Evolutionary conservation across 2,888 invertebrate genomes (phyloP), one percentile per base, ranked within the genome.

Genomic region (Drosophila atroscutellata): DNA sequence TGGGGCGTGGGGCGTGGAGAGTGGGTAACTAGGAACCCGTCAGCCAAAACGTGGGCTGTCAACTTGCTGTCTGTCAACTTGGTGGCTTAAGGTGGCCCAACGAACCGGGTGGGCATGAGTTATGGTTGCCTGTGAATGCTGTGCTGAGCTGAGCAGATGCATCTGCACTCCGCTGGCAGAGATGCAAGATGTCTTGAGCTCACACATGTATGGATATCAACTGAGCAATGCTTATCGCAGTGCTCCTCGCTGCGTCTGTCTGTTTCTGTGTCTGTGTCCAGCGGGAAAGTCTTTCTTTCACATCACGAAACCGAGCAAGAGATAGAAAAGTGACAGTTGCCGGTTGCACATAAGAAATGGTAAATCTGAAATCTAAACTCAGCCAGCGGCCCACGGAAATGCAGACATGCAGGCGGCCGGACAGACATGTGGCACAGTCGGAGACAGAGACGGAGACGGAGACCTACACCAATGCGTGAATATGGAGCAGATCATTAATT

Each of bases 401-500:
- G 77, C 83, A 74, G 81, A 75, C 75, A 75, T 63, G 75, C 71
- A 74, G 68, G 68, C 80, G 56, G 75, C 51, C 64, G 64, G 63
- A 52, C 59, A 20, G 56, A 57, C 60, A 47, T 26, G 45, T 20
- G 58, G 4, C 50, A n/a, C n/a, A 52, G 11, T 20, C 30, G 20
- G 54, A 26, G 49, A 18, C 45, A n/a, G 37, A 20, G 54, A 55
- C 34, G 32, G 24, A 51, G 45, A 42, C 59, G 69, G 32, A 68
- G 90, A 92, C 91, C 91, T 91, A 91, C 91, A 91, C 89, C 91
- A 90, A 90, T 86, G 91, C 86, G 84, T 83, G 68, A 89, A 92
- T 91, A 81, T 91, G 89, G 92, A 90, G 91, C 91, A 91, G 76
- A 92, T 92, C 92, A 92, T 92, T 92, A 92, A 92, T 92, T 92